Base-by-base conservation (phyloP, 2,888 invertebrate genomes). In the Heliconius charithonia region DNA sequence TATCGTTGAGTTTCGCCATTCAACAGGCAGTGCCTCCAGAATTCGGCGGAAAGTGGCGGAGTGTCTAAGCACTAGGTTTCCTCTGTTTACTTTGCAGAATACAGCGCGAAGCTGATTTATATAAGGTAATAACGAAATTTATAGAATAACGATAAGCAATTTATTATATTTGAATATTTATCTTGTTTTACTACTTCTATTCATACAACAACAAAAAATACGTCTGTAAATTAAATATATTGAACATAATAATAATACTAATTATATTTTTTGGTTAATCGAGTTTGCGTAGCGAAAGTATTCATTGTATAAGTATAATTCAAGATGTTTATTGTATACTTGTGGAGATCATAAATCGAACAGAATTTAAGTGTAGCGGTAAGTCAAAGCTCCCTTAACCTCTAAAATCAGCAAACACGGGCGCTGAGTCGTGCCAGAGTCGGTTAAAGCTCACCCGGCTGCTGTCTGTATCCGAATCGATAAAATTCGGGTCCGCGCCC, bases 401-500 rank as follows among this genome's bases (percentile, higher is more conserved):
- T 89, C 87, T 85, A 90, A 91, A 92, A 93, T 93, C 89, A 90
- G 92, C 93, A 93, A 94, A 94, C 94, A 94, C 89, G 90, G 87
- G 91, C 86, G 93, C 86, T 91, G 93, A 93, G 93, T 93, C 93
- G 91, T 91, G 93, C 93, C 93, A 92, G 92, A 89, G 90, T 90
- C 89, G 91, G 93, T 90, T 89, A 91, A 88, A 91, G 92, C 90
- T 89, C 88, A 87, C 88, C 89, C 86, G 92, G 93, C 93, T 93
- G 94, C 93, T 94, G 94, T 91, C 92, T 94, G 93, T 92, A 93
- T 86, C 92, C 90, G 87, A 94, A 95, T 95, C 95, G 94, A 95
- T 95, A 94, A 95, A 94, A 94, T 95, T 95, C 92, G 94, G 95
- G 95, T 90, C 93, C 89, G 92, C 90, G 91, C 93, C 92, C 94